Percentiles rank a stretch among this genome's conserved stretches.
Conservation (phyloP, 2,113 vertebrate genomes). For the Erpornis zantholeuca region DNA sequence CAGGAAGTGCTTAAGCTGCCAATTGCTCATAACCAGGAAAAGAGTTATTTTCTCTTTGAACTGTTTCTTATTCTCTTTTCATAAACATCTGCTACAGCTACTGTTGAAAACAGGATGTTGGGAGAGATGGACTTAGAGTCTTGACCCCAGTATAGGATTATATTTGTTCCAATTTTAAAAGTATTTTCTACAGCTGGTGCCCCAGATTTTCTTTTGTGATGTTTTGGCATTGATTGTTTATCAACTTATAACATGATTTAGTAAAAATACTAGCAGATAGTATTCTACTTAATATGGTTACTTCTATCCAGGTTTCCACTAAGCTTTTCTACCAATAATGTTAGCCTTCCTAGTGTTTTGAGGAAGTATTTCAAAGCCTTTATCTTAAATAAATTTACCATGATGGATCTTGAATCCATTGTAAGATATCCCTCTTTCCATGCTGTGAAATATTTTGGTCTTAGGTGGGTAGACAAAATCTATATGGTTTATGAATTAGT, state of each 20-base stretch:
- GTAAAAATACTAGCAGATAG: background rate
- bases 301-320: background rate
- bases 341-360: background rate
- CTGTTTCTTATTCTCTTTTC: background rate
- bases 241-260: background rate
- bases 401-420: background rate
- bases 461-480: background rate
- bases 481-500: background rate
- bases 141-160: background rate
- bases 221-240: background rate
- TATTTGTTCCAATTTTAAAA: background rate
- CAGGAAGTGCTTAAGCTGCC: background rate
- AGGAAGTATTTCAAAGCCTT: background rate
- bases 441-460: background rate
- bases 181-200: background rate
- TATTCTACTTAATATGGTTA: background rate
- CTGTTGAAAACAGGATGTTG: constrained; percentile 17
- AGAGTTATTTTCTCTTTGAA: constrained; percentile 6
- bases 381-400: background rate
- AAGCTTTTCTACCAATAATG: background rate
- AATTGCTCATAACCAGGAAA: background rate
- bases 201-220: background rate
- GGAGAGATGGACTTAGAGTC: background rate
- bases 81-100: background rate
- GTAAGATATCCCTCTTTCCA: background rate